These are phyloP conservation scores for Centruroides sculpturatus DNA, from an alignment of 1,140 invertebrate genomes.

Conservation along the genomic window DNA sequence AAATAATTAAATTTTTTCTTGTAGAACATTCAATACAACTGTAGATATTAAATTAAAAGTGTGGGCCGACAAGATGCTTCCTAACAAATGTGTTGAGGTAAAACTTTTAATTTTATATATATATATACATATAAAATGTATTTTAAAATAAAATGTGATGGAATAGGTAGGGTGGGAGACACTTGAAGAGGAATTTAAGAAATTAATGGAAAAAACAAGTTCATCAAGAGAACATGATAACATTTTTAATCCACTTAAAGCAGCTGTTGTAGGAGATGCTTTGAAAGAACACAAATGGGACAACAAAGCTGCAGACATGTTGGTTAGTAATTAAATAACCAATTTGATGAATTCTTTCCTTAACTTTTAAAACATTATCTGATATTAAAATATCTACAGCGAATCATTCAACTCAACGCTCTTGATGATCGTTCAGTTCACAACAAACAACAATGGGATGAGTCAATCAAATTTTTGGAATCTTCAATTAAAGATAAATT, in stretches of 20 bases:
- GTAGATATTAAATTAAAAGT: conserved; percentile 93
- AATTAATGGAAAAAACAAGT: conserved; percentile 58
- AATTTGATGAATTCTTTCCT: neutral
- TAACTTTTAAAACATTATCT: conserved; percentile 6
- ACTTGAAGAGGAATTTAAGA: conserved; percentile 66
- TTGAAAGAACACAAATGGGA: conserved; percentile 84
- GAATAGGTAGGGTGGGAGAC: conserved; percentile 65
- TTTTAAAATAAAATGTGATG: neutral
- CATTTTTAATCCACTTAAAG: conserved; percentile 81
- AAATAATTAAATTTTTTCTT: neutral
- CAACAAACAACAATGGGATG: conserved; percentile 89
- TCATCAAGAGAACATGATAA: conserved; percentile 60
- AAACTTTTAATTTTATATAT: conserved; percentile 2
- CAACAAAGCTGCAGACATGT: conserved; percentile 51
- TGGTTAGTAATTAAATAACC: conserved; percentile 26
- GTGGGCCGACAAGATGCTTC: conserved; percentile 83
- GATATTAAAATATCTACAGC: conserved; percentile 29
- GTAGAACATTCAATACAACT: conserved; percentile 83
- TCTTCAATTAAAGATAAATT: conserved; percentile 63
- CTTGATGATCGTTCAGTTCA: conserved; percentile 81
- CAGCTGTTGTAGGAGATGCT: conserved; percentile 71
- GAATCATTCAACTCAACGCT: conserved; percentile 88
- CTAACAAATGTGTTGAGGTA: conserved; percentile 63
- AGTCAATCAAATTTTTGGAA: conserved; percentile 78
- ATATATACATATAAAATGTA: neutral